A percentile compares a stretch with the other conserved stretches of the same genome.
These are phyloP conservation scores for Nyctereutes procyonoides DNA, from an alignment of 2,113 vertebrate species.

Conservation along the genomic window DNA sequence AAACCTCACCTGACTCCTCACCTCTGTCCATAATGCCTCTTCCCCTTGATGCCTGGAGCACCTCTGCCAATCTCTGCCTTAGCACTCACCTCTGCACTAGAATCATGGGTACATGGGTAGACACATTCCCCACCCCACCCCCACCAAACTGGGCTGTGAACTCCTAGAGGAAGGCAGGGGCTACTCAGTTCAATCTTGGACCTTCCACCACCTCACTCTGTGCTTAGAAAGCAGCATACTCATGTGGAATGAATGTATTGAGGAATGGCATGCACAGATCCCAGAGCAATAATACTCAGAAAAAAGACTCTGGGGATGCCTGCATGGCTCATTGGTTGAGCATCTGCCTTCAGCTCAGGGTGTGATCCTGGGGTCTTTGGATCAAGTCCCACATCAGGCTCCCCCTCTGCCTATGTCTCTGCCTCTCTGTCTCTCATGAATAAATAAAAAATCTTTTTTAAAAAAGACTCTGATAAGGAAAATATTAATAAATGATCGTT, in stretches of 20 bases:
- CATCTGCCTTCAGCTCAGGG: too few species aligned
- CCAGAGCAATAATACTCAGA: not conserved
- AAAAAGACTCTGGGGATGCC: not conserved
- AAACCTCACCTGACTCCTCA: too few species aligned
- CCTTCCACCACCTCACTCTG: fast-evolving
- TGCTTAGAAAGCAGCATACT: not conserved
- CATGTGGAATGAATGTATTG: not conserved
- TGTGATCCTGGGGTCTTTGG: too few species aligned
- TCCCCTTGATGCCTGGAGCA: not conserved
- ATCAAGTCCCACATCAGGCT: too few species aligned
- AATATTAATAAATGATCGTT: not conserved
- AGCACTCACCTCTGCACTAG: not conserved
- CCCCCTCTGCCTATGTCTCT: too few species aligned
- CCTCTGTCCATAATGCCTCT: too few species aligned
- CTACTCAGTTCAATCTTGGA: not conserved
- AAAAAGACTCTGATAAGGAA: not conserved
- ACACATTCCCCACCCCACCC: too few species aligned
- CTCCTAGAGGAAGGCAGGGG: not conserved
- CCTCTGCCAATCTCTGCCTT: not conserved
- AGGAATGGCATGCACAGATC: not conserved
- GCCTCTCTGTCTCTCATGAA: too few species aligned
- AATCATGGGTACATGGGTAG: fast-evolving
- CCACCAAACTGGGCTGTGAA: too few species aligned
- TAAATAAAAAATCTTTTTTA: too few species aligned
- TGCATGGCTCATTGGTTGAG: too few species aligned